These are phyloP conservation scores for Carassius auratus DNA, from an alignment of 2,113 vertebrate genomes.

Conservation along the genomic window DNA sequence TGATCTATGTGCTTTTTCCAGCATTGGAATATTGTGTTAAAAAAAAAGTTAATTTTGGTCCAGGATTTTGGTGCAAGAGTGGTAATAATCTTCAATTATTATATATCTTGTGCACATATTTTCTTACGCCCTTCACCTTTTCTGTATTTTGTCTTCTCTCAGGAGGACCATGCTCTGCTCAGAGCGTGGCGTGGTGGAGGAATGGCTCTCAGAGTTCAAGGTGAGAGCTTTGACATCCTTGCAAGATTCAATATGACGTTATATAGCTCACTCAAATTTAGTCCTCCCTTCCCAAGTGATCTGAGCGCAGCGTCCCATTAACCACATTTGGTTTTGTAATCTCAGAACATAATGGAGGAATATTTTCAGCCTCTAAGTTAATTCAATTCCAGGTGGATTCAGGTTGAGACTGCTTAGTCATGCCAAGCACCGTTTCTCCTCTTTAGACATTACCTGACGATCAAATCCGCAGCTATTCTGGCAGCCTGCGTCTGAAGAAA, in stretches of 20 bases:
- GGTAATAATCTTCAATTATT: neutral
- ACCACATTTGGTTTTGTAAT: constrained; percentile 9
- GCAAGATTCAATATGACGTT: neutral
- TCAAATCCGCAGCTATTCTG: constrained; percentile 89
- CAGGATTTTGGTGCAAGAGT: neutral
- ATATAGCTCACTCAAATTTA: constrained; percentile 30
- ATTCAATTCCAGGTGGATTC: neutral
- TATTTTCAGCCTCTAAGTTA: constrained; percentile 1
- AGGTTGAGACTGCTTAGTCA: constrained; percentile 15
- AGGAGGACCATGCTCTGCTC: constrained; percentile 91
- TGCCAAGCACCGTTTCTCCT: neutral
- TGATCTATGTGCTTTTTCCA: too few species aligned
- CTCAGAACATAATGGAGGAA: neutral
- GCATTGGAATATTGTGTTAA: neutral
- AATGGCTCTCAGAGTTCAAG: constrained; percentile 99
- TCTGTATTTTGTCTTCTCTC: neutral
- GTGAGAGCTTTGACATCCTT: constrained; percentile 70
- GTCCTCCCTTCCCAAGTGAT: neutral
- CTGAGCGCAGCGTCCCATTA: neutral
- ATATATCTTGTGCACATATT: neutral
- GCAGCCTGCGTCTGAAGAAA: constrained; percentile 93
- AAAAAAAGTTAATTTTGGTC: neutral
- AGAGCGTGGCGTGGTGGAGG: constrained; percentile 92
- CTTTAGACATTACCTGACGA: constrained; percentile 91
- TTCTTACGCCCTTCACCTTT: neutral